Evolutionary conservation across 2,797 vertebrate genomes (phyloP).

Genomic region (Alfaro cultratus): DNA sequence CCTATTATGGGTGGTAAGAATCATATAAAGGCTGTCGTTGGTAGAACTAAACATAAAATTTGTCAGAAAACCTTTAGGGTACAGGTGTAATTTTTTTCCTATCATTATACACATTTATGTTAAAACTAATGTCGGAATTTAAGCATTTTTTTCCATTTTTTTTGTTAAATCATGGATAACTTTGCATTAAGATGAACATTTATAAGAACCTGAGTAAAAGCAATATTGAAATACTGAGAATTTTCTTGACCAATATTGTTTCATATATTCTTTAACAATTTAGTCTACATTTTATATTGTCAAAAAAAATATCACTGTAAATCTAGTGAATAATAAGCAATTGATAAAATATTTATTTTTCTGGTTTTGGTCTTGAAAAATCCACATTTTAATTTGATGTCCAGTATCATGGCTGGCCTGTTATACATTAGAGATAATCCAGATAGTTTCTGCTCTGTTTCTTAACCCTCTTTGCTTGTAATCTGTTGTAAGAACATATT

Average conservation of each 20-base stretch:
- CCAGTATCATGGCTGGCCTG: constrained; percentile 22
- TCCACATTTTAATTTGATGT: constrained; percentile 15
- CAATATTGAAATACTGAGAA: not conserved
- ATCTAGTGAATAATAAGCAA: not conserved
- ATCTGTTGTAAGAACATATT: constrained; percentile 82
- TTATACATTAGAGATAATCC: constrained; percentile 29
- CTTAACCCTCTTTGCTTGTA: constrained; percentile 77
- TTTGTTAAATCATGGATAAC: not conserved
- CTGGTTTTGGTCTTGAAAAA: not conserved
- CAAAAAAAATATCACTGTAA: not conserved
- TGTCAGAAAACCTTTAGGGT: not conserved
- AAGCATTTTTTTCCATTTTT: not conserved
- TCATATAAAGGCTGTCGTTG: not conserved
- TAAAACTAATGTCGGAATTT: not conserved
- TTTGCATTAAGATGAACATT: not conserved
- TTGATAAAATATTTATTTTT: not conserved
- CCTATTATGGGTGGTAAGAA: not conserved
- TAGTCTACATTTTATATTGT: not conserved
- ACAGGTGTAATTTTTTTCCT: not conserved
- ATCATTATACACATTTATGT: not conserved
- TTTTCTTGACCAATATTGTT: not conserved
- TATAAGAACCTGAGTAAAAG: not conserved
- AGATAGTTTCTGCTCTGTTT: constrained; percentile 53
- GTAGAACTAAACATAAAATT: not conserved
- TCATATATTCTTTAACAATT: not conserved